Evolutionary conservation across 2,797 vertebrate species (phyloP).

Genomic region (Enteromius fasciolatus): DNA sequence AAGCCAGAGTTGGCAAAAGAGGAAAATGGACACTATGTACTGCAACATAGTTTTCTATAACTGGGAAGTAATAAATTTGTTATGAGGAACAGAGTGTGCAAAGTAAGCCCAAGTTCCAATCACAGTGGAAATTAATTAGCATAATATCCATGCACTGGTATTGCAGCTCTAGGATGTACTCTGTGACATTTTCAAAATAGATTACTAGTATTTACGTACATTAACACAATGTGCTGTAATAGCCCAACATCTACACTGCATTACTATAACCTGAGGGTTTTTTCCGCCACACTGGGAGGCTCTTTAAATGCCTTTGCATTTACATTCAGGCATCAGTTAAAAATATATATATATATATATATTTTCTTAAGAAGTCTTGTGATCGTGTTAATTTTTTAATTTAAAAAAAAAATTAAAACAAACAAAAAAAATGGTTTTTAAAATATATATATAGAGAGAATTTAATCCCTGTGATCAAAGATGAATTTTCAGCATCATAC

Average conservation of each 20-base stretch:
- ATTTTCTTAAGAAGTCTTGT: too few relatives aligned
- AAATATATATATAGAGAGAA: neutral
- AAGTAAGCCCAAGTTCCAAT: neutral
- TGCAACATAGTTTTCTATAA: neutral
- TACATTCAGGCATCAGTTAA: neutral
- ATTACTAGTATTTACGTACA: neutral
- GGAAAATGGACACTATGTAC: neutral
- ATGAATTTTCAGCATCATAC: neutral
- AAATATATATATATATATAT: too few relatives aligned
- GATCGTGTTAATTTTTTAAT: neutral
- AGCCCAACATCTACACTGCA: neutral
- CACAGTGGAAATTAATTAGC: neutral
- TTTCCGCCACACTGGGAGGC: neutral
- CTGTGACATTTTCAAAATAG: neutral
- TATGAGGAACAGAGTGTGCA: conserved; percentile 11
- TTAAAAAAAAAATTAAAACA: too few relatives aligned
- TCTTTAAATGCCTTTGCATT: neutral
- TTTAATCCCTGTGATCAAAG: neutral
- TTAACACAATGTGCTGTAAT: neutral
- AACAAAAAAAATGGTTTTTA: neutral
- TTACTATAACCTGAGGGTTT: neutral
- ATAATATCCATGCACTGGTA: neutral
- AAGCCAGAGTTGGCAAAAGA: neutral
- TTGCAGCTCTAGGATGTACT: conserved; percentile 5
- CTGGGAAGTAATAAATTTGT: neutral